Evolutionary conservation across 2,797 vertebrate species (phyloP).

Genomic region (Manis pentadactyla): DNA sequence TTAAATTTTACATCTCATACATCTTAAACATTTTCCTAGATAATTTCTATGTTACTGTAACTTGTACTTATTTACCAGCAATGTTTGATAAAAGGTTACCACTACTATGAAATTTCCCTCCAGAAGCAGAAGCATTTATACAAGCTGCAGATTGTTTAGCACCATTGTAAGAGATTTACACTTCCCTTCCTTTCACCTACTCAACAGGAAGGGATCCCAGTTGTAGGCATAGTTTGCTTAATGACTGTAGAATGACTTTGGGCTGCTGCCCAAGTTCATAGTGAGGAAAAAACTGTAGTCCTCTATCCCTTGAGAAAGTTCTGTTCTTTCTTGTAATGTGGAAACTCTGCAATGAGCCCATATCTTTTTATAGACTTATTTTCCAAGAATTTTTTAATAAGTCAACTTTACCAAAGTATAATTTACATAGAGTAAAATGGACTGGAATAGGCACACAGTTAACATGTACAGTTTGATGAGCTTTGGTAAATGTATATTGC

Average conservation of each 20-base stretch:
- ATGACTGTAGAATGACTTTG: slow-evolving; percentile 42
- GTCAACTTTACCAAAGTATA: not conserved
- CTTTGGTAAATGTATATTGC: not conserved
- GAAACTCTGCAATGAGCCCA: not conserved
- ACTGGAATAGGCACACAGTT: not conserved
- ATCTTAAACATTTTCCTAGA: not conserved
- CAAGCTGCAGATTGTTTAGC: not conserved
- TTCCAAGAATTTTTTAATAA: slow-evolving; percentile 43
- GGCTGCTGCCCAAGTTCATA: slow-evolving; percentile 19
- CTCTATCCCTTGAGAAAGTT: not conserved
- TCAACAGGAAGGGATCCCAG: not conserved
- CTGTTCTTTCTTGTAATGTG: not conserved
- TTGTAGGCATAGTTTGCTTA: slow-evolving; percentile 14
- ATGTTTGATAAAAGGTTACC: not conserved
- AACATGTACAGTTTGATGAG: not conserved
- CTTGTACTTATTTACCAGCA: not conserved
- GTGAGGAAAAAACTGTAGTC: not conserved
- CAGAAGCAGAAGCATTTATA: not conserved
- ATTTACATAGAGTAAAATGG: slow-evolving; percentile 3
- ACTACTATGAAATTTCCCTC: not conserved
- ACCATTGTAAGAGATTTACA: slow-evolving; percentile 15
- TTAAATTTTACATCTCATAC: slow-evolving; percentile 6
- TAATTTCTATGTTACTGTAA: not conserved
- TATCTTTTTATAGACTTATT: not conserved
- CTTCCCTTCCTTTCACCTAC: not conserved